Conservation (phyloP, 2,113 vertebrate species). For the Symphodus melops region DNA sequence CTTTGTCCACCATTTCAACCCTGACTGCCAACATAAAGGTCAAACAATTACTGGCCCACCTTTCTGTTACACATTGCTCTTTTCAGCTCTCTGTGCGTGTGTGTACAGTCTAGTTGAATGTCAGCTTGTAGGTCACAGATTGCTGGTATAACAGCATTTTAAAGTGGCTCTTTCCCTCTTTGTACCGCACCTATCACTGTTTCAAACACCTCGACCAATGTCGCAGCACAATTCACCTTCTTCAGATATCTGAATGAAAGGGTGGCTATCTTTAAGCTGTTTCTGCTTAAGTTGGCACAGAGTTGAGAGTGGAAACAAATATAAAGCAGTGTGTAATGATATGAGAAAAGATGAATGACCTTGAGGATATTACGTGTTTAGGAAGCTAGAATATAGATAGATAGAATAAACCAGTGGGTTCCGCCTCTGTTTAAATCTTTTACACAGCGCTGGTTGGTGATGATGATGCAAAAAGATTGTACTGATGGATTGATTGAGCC, state of each 20-base stretch:
- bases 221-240: conserved; percentile 7
- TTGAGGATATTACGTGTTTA: neutral
- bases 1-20: conserved; percentile 68
- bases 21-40: conserved; percentile 72
- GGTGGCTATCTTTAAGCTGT: conserved; percentile 13
- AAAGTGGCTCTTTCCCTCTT: conserved; percentile 63
- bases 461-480: no score
- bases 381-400: no score
- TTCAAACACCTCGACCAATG: conserved; percentile 11
- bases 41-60: conserved; percentile 76
- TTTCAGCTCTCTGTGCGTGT: conserved; percentile 36
- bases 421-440: no score
- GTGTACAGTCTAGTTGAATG: conserved; percentile 61
- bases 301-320: neutral
- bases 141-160: conserved; percentile 55
- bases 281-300: conserved; percentile 13
- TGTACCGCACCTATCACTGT: conserved; percentile 1
- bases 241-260: conserved; percentile 19
- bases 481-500: no score
- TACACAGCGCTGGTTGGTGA: no score
- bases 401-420: no score
- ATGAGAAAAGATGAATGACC: neutral
- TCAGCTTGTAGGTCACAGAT: conserved; percentile 67
- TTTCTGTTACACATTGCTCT: conserved; percentile 68
- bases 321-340: neutral